These are phyloP conservation scores for Crepidodera aurea DNA, from an alignment of 2,888 invertebrate species.

Conservation along the genomic window DNA sequence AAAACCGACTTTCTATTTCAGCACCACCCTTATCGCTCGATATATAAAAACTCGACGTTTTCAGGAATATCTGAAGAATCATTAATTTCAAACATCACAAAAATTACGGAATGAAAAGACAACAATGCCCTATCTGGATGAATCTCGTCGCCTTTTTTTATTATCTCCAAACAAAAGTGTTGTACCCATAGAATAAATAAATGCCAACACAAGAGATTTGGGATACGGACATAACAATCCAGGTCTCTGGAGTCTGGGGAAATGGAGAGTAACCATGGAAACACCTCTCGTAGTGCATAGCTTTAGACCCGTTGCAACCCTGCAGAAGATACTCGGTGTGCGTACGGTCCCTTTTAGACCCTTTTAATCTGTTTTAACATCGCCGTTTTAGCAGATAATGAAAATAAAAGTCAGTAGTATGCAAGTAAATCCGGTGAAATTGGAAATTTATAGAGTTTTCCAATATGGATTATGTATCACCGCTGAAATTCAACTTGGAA, in stretches of 20 bases:
- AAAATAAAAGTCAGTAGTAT: conserved; percentile 24
- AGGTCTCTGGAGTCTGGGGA: conserved; percentile 49
- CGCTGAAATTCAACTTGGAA: no score
- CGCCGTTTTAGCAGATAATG: conserved; percentile 28
- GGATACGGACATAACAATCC: conserved; percentile 48
- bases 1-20: background rate
- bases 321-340: conserved; percentile 33
- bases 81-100: conserved; percentile 27
- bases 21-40: conserved; percentile 9
- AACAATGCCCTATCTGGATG: conserved; percentile 36
- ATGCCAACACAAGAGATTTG: conserved; percentile 43
- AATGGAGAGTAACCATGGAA: conserved; percentile 46
- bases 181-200: conserved; percentile 41
- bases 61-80: conserved; percentile 25
- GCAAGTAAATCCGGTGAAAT: conserved; percentile 21
- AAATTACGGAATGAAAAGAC: conserved; percentile 37
- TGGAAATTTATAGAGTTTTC: conserved; percentile 8
- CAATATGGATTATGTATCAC: conserved; percentile 1
- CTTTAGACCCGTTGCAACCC: conserved; percentile 39
- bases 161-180: conserved; percentile 40
- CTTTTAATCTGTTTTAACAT: conserved; percentile 42
- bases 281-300: conserved; percentile 45
- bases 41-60: conserved; percentile 21
- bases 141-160: conserved; percentile 36
- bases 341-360: conserved; percentile 29